These are phyloP conservation scores for Dasyprocta punctata DNA, from an alignment of 2,113 vertebrate species.

Conservation along the genomic window DNA sequence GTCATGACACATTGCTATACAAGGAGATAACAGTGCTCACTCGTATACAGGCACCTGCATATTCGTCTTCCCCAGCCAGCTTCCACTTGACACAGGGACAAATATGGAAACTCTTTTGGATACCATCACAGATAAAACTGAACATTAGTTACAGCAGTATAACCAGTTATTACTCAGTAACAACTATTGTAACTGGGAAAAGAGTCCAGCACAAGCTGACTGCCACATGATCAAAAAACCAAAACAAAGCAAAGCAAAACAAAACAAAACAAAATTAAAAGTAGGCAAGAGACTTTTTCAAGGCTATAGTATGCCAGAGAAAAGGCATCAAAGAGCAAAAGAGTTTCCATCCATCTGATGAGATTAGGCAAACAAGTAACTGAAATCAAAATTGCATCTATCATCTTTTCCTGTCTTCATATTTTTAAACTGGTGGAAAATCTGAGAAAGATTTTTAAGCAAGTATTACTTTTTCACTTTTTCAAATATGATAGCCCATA, in stretches of 20 bases:
- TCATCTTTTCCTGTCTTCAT: not conserved
- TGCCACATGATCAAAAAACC: not conserved
- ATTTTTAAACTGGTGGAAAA: not conserved
- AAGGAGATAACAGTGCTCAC: not conserved
- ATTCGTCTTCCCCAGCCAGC: not conserved
- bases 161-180: not conserved
- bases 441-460: not conserved
- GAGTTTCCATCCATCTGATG: not conserved
- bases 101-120: not conserved
- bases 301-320: not conserved
- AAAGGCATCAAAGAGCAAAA: not conserved
- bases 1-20: not conserved
- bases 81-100: not conserved
- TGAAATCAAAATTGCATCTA: not conserved
- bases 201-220: not conserved
- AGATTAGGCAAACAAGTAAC: not conserved
- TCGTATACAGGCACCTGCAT: not conserved
- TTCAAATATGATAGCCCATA: not conserved
- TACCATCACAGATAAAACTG: not conserved
- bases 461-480: conserved; percentile 24
- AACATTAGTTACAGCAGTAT: not conserved
- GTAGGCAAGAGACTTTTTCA: not conserved
- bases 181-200: not conserved
- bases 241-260: not conserved
- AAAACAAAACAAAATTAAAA: not conserved